Base-by-base conservation (phyloP, 37 sponge, comb jelly and placozoan genomes). In the Halisarca cf. caerulea region DNA sequence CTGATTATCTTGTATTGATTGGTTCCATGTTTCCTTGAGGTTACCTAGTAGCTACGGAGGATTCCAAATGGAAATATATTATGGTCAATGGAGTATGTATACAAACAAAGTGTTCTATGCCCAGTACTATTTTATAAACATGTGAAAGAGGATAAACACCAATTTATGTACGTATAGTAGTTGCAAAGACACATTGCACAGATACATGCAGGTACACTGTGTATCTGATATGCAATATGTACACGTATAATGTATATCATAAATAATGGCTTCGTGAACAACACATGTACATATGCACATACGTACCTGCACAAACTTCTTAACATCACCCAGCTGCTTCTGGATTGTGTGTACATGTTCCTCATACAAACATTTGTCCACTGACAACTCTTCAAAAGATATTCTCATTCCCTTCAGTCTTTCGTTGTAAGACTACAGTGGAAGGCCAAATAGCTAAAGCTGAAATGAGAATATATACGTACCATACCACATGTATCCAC, bases 331-430 rank as follows among this genome's bases (percentile, higher is more conserved):
- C 9, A 90, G 81, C 40, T 90, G 84, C 39, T 82, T 88, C 54
- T 72, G 54, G 88, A 90, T 83, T 14, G 23, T 37, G 5, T 66
- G 66, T 9, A 90, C 84, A 23, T 82, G 64, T 33, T 90, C 80
- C 28, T 40, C 28, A 47, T 94, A 87, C 28, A 25, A 33, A 72
- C 86, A 87, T 71, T 87, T 84, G 41, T 90, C 88, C 34, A 94
- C 88, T 4, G 91, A 87, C 3, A 88, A 84, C 24, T 62, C 82
- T 80, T 90, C 94, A 34, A 94, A 64, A 20, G 83, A 80, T 20
- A 43, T 64, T 21, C 73, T 79, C 58, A 94, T 62, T 38, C 88
- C 87, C 40, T 80, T 47, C 66, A 93, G 53, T 44, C 93, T 61
- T 83, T 86, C 87, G 23, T 71, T 78, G 24, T 89, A 64, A 6